Conservation (phyloP, 1,140 invertebrate genomes). For the Diuraphis noxia region DNA sequence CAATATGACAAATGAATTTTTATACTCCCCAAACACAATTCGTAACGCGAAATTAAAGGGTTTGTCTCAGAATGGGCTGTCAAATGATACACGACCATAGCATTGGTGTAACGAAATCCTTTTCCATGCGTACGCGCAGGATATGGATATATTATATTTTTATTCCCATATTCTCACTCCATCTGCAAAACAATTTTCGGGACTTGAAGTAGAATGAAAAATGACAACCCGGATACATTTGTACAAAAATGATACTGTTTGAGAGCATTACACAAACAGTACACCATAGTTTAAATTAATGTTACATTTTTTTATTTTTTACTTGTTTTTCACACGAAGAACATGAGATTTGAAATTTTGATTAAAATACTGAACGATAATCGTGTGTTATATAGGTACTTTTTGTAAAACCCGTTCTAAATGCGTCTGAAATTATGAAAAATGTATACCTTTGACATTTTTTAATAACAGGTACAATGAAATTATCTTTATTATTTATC, state of each 20-base stretch:
- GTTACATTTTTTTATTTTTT: conserved; percentile 2
- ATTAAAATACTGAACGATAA: neutral
- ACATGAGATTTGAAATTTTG: neutral
- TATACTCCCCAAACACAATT: conserved; percentile 45
- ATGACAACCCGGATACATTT: conserved; percentile 35
- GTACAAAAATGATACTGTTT: conserved; percentile 25
- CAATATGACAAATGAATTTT: conserved; percentile 52
- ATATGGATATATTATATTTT: conserved; percentile 19
- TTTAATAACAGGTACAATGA: neutral
- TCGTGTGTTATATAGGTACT: neutral
- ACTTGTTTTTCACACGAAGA: neutral
- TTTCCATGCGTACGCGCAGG: neutral
- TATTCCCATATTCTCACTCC: neutral
- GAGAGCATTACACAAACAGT: neutral
- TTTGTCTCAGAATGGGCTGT: conserved; percentile 44
- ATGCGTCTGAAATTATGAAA: neutral
- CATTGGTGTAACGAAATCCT: neutral
- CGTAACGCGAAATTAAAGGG: conserved; percentile 51
- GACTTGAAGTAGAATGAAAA: conserved; percentile 30
- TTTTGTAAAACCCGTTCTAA: neutral
- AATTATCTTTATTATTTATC: neutral
- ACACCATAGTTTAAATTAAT: neutral
- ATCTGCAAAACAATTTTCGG: conserved; percentile 26
- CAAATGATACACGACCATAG: conserved; percentile 41
- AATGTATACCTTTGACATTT: neutral